A percentile compares a stretch with the other conserved stretches of the same genome.
Conservation (phyloP, 1,140 invertebrate genomes). For the Nasonia vitripennis region DNA sequence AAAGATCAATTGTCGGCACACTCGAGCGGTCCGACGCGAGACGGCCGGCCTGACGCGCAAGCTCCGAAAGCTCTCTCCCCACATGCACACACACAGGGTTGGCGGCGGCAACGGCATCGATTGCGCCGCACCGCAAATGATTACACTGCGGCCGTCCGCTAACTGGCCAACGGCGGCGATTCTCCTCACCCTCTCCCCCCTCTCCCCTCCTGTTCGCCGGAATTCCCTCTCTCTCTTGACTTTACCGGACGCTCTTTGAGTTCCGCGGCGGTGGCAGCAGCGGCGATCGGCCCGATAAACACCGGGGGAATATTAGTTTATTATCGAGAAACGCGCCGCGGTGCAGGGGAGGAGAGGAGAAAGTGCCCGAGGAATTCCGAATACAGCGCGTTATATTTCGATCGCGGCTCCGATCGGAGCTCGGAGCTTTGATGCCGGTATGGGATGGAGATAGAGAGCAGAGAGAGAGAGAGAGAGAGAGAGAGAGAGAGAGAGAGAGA, state of each 20-base stretch:
- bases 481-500: background rate
- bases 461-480: background rate
- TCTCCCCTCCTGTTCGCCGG: background rate
- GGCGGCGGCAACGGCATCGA: conserved; percentile 58
- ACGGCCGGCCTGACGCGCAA: background rate
- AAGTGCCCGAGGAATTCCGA: background rate
- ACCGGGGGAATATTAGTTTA: conserved; percentile 33
- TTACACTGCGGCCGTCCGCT: conserved; percentile 71
- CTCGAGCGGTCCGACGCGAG: background rate
- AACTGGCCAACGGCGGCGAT: conserved; percentile 64
- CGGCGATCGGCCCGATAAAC: conserved; percentile 14
- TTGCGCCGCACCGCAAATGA: conserved; percentile 70
- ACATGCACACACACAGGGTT: background rate
- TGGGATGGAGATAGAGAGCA: background rate
- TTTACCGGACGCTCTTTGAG: conserved; percentile 50
- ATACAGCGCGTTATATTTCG: background rate
- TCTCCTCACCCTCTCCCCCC: conserved; percentile 15
- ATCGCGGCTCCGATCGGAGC: background rate
- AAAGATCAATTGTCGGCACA: background rate
- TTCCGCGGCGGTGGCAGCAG: background rate
- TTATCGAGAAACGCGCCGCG: conserved; percentile 3
- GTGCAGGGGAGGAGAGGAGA: background rate
- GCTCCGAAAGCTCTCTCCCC: background rate
- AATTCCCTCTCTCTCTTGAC: background rate
- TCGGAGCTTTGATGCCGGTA: background rate